Evolutionary conservation across 2,888 invertebrate genomes (phyloP).

Genomic region (Hemistola chrysoprasaria): DNA sequence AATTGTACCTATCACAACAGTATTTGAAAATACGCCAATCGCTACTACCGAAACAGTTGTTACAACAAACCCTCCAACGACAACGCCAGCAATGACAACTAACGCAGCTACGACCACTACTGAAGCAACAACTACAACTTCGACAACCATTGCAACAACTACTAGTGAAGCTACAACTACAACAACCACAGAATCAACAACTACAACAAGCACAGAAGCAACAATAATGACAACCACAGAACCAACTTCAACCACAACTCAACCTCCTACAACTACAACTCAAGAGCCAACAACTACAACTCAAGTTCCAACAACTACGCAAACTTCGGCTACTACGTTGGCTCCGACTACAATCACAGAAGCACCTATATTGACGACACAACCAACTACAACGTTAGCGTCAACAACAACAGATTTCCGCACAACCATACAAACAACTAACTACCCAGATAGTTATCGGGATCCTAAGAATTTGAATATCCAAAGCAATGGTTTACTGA

Average conservation of each 20-base stretch:
- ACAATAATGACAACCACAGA: constrained; percentile 25
- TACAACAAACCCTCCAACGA: constrained; percentile 22
- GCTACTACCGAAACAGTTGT: constrained; percentile 29
- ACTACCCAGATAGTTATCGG: constrained; percentile 48
- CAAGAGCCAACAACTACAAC: constrained; percentile 31
- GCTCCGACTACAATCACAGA: constrained; percentile 26
- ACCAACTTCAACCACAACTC: constrained; percentile 35
- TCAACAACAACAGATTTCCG: constrained; percentile 23
- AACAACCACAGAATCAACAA: constrained; percentile 16
- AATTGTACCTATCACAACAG: constrained; percentile 21
- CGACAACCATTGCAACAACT: constrained; percentile 23
- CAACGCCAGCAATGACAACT: constrained; percentile 12
- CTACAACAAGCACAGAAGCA: constrained; percentile 20
- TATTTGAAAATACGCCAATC: constrained; percentile 24
- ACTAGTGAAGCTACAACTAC: constrained; percentile 16
- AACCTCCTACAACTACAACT: constrained; percentile 34
- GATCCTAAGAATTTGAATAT: constrained; percentile 65
- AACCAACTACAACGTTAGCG: constrained; percentile 33
- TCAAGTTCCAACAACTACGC: constrained; percentile 34
- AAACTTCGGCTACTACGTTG: constrained; percentile 29
- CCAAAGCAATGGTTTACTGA: constrained; percentile 36
- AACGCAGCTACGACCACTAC: constrained; percentile 26
- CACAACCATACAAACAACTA: constrained; percentile 41
- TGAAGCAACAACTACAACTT: constrained; percentile 32
- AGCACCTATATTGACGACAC: constrained; percentile 24